Conservation (phyloP, 2,888 invertebrate species). For the Leptopilina drosophilae region DNA sequence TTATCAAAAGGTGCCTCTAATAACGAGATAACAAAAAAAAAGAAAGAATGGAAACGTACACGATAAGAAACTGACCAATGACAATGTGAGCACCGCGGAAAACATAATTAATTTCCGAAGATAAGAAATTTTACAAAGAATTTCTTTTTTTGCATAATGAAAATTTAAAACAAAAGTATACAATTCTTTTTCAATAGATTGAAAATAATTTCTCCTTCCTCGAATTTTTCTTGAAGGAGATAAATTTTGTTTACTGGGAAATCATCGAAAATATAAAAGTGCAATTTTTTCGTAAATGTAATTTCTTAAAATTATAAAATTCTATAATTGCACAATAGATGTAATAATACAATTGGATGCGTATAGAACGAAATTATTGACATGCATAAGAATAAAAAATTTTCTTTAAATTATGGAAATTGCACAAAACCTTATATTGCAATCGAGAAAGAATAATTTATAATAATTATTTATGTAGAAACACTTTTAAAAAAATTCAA, state of each 20-base stretch:
- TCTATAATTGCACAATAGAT: neutral
- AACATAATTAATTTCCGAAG: neutral
- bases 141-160: neutral
- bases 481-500: neutral
- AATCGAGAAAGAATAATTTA: neutral
- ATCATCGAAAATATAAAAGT: neutral
- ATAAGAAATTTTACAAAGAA: neutral
- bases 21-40: conserved; percentile 10
- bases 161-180: neutral
- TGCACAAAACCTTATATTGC: neutral
- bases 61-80: conserved; percentile 25
- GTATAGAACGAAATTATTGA: neutral
- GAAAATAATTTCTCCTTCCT: too few relatives aligned
- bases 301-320: neutral
- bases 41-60: neutral
- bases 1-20: conserved; percentile 17
- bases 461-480: conserved; percentile 11
- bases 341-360: neutral
- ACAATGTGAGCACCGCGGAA: neutral
- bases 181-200: too few relatives aligned
- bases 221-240: too few relatives aligned
- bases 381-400: neutral
- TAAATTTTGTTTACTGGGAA: neutral
- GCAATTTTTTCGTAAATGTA: neutral
- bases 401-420: neutral